Base-by-base conservation (phyloP, 2,797 vertebrate species). In the Acipenser oxyrinchus region DNA sequence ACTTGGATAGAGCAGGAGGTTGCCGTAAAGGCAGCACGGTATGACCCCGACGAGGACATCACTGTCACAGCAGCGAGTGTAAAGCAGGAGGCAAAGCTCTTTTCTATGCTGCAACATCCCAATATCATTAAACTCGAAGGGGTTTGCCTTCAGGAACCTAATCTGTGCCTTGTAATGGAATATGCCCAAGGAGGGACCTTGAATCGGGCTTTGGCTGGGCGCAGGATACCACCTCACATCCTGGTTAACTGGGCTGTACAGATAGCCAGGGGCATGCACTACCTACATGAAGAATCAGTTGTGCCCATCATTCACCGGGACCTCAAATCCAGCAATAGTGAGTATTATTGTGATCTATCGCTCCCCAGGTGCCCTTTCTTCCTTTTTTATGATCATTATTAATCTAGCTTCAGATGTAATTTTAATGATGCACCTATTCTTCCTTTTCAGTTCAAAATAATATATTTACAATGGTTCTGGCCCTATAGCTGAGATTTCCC, bases 281-380 rank as follows among this genome's bases (percentile, higher is more conserved):
- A 97, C 81, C 89, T 98, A 53, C 95, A 98, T 76, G 92, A 96
- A 79, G 90, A 95, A 78, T 93, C 95, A 15, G 84, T 93, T 52
- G 95, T 96, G 52, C 85, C 94, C 70, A 94, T 98, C 57, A 93
- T 98, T 69, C 95, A 98, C 66, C 90, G 95, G 1, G 95, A 98
- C 84, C 92, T 98, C 71, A 98, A 98, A 81, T 98, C 95, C 72
- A 94, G 94, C 86, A 98, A 97, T 86, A 92, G 95, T 98, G 90
- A 96, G 95, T 78, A 72, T 37, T 4, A 37, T 37, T 37, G 37
- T 37, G 37, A 37, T 37, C 37, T 37, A 37, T 37, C 37, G 37
- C 37, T 37, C 37, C 37, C 37, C 37, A 37, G 3, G 37, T 37
- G 5, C 37, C 37, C 37, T 37, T 37, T 37, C 37, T 4, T 37